phyloP scores from a whole-genome alignment of 2,113 vertebrate genomes.

The Piliocolobus tephrosceles region DNA sequence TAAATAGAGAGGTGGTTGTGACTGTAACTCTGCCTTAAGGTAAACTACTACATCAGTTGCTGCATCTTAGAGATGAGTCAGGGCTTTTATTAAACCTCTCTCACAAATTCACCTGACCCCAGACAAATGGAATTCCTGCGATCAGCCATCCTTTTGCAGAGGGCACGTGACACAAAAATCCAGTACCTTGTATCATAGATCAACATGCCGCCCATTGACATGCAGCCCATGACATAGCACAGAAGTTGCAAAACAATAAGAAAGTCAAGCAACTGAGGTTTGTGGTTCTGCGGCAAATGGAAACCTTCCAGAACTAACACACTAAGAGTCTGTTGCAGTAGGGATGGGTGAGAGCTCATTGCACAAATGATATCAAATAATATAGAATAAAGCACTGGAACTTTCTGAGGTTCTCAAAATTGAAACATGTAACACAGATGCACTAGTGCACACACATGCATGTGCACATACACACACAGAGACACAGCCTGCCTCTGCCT shows the following conservation, averaged over 20 bases:
- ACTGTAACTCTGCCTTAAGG: background rate
- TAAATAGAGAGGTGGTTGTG: background rate
- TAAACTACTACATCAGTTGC: background rate
- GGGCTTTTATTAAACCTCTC: background rate
- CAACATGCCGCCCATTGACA: background rate
- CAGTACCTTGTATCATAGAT: background rate
- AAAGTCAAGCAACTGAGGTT: conserved; percentile 29
- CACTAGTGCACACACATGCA: background rate
- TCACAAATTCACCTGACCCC: background rate
- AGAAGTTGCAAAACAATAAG: conserved; percentile 38
- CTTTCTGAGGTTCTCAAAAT: background rate
- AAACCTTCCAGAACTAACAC: conserved; percentile 37
- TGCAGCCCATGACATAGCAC: background rate
- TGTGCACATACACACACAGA: background rate
- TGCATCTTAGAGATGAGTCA: background rate
- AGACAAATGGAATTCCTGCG: background rate
- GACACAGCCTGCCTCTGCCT: background rate
- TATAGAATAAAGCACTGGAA: background rate
- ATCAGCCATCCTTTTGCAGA: background rate
- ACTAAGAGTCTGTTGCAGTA: background rate
- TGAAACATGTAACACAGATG: background rate
- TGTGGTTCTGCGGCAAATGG: conserved; percentile 7
- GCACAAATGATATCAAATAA: background rate
- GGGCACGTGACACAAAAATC: background rate
- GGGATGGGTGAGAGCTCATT: background rate